Conservation (phyloP, 2,888 invertebrate genomes). For the Pristionchus fissidentatus region DNA sequence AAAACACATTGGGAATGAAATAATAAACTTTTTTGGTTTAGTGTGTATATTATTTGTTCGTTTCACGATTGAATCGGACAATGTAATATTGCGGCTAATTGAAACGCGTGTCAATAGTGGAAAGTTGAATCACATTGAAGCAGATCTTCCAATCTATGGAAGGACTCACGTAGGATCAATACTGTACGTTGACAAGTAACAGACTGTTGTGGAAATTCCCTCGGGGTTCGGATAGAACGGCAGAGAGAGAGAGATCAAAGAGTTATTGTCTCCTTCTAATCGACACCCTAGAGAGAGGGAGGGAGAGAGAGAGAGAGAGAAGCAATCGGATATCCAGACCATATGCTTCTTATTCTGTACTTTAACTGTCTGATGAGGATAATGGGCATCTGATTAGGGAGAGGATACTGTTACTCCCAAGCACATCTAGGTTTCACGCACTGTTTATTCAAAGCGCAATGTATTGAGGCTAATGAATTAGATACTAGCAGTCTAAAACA, state of each 20-base stretch:
- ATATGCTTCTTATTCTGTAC: too few relatives aligned
- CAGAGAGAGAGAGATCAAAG: neutral
- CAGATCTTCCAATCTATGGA: too few relatives aligned
- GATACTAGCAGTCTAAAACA: too few relatives aligned
- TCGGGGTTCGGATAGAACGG: neutral
- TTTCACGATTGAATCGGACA: too few relatives aligned
- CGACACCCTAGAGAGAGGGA: neutral
- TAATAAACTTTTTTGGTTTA: too few relatives aligned
- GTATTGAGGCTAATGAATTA: too few relatives aligned
- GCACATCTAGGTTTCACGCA: neutral
- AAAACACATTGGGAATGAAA: too few relatives aligned
- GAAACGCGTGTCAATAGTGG: neutral
- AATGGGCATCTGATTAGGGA: neutral
- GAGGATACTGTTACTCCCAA: neutral
- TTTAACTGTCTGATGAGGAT: neutral
- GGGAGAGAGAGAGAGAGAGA: neutral
- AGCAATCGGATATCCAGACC: too few relatives aligned
- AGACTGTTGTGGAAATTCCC: conserved; percentile 17
- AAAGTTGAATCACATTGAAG: neutral
- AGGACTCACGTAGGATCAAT: neutral
- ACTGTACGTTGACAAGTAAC: neutral
- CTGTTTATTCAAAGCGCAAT: neutral
- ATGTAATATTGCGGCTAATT: conserved; percentile 18
- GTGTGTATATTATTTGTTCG: too few relatives aligned
- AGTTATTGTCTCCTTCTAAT: neutral